Percentiles rank a stretch among this genome's conserved stretches.
Conservation (phyloP, 2,888 invertebrate species). For the Aporophyla nigra region DNA sequence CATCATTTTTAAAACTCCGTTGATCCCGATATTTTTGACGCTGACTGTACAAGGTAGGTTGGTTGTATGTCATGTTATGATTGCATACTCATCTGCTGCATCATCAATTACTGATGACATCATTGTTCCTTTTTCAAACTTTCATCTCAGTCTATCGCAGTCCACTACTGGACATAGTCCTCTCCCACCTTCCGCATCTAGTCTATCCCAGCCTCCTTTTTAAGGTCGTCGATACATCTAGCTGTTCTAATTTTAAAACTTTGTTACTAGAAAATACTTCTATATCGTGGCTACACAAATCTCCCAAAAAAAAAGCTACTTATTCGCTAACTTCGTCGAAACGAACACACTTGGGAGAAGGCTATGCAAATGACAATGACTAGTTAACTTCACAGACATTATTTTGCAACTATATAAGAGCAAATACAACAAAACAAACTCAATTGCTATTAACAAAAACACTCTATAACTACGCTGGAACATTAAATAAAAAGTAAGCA, state of each 20-base stretch:
- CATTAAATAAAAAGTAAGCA: conserved; percentile 19
- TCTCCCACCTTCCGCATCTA: too few species aligned
- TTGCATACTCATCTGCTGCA: neutral
- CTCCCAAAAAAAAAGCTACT: neutral
- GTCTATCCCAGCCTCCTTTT: too few species aligned
- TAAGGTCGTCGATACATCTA: too few species aligned
- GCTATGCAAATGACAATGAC: neutral
- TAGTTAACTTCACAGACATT: neutral
- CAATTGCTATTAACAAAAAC: neutral
- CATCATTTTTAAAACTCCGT: too few species aligned
- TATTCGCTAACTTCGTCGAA: neutral
- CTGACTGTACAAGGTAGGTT: neutral
- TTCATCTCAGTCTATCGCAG: too few species aligned
- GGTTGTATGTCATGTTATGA: neutral
- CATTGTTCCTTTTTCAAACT: neutral
- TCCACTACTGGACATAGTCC: too few species aligned
- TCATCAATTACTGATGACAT: conserved; percentile 2
- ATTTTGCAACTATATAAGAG: neutral
- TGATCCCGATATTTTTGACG: too few species aligned
- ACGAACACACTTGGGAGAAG: neutral
- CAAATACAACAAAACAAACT: neutral
- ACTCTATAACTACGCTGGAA: neutral
- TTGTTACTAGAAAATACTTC: neutral
- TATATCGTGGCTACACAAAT: neutral
- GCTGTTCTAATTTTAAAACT: neutral